phyloP scores from a whole-genome alignment of 2,113 vertebrate species.

The Macaca mulatta region DNA sequence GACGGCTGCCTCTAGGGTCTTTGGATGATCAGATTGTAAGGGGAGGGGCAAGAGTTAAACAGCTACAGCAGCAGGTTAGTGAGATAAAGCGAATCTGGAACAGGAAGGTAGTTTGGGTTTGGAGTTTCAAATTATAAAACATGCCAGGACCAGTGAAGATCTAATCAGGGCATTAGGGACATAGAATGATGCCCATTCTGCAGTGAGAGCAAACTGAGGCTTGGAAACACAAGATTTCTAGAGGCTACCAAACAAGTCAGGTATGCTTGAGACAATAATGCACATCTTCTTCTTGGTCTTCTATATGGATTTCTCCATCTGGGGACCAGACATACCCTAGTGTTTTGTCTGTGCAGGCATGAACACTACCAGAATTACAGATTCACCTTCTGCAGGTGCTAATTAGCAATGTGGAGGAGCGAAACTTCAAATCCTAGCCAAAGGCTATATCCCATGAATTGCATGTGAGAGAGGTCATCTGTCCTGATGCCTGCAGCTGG shows the following conservation, averaged over 20 bases:
- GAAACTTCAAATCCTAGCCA: background rate
- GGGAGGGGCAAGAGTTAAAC: background rate
- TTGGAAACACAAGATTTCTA: background rate
- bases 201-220: background rate
- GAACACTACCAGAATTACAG: background rate
- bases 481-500: background rate
- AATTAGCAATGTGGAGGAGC: background rate
- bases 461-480: background rate
- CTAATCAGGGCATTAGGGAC: background rate
- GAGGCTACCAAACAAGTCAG: background rate
- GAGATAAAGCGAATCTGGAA: constrained; percentile 18
- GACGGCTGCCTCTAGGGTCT: background rate
- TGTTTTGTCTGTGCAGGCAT: background rate
- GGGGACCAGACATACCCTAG: background rate
- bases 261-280: background rate
- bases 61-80: background rate
- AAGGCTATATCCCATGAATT: background rate
- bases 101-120: constrained; percentile 36
- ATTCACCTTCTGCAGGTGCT: background rate
- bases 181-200: background rate
- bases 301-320: background rate
- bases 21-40: background rate
- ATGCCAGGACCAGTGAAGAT: background rate
- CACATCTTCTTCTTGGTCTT: background rate
- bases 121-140: constrained; percentile 37